Conservation (phyloP, 2,888 invertebrate genomes). For the Amblyteles armatorius region DNA sequence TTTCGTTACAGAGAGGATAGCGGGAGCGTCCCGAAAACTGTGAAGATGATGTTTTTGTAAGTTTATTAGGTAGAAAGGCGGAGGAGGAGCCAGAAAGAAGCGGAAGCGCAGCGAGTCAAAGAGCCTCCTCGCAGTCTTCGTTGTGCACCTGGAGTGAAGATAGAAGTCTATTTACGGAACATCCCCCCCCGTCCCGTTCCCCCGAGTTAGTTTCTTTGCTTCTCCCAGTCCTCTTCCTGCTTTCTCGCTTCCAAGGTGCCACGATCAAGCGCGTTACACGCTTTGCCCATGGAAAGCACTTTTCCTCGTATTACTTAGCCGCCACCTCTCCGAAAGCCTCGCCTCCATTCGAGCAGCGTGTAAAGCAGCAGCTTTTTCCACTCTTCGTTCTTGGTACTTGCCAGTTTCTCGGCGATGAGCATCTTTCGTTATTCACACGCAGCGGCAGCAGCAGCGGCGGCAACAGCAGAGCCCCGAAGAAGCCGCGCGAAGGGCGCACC, state of each 20-base stretch:
- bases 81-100: slow-evolving; percentile 37
- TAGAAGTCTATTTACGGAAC: slow-evolving; percentile 59
- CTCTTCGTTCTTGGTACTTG: slow-evolving; percentile 23
- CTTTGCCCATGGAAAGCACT: slow-evolving; percentile 78
- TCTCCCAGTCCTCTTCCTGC: slow-evolving; percentile 25
- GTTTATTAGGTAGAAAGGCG: slow-evolving; percentile 50
- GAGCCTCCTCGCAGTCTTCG: slow-evolving; percentile 27
- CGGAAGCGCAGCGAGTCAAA: slow-evolving; percentile 55
- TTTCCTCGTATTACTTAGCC: slow-evolving; percentile 84
- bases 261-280: slow-evolving; percentile 63
- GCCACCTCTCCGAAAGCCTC: slow-evolving; percentile 59
- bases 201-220: slow-evolving; percentile 24
- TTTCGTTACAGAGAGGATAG: slow-evolving; percentile 56
- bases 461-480: slow-evolving; percentile 9
- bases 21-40: slow-evolving; percentile 18
- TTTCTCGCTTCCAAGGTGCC: slow-evolving; percentile 56
- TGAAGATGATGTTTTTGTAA: slow-evolving; percentile 51
- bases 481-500: slow-evolving; percentile 43
- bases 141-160: slow-evolving; percentile 53
- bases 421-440: slow-evolving; percentile 33
- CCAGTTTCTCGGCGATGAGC: slow-evolving; percentile 27
- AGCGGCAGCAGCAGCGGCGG: not conserved
- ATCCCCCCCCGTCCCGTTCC: slow-evolving; percentile 49
- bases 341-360: slow-evolving; percentile 66
- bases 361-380: slow-evolving; percentile 57